These are phyloP conservation scores for Apolygus lucorum DNA, from an alignment of 1,140 invertebrate genomes.

Conservation along the genomic window DNA sequence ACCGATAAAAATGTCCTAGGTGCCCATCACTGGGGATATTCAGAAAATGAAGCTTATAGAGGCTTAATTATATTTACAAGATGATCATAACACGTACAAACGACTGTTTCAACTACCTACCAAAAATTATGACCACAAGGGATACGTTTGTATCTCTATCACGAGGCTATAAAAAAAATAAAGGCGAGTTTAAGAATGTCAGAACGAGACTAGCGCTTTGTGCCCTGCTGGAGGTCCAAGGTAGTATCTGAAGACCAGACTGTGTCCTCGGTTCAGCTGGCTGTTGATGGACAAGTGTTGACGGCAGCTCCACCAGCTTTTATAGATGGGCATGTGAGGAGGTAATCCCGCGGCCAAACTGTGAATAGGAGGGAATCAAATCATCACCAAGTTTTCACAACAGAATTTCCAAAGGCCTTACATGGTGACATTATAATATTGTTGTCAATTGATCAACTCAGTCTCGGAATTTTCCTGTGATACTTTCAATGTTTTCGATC, in stretches of 20 bases:
- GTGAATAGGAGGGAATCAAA: conserved; percentile 20
- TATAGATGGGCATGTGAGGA: conserved; percentile 70
- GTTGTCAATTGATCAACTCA: background rate
- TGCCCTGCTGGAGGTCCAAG: background rate
- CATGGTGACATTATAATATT: background rate
- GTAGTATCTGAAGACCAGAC: conserved; percentile 34
- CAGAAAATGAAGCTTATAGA: too few species aligned
- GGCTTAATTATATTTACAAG: too few species aligned
- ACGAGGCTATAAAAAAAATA: too few species aligned
- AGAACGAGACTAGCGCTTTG: background rate
- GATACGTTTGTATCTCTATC: too few species aligned
- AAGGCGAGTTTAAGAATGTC: too few species aligned
- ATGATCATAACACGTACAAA: too few species aligned
- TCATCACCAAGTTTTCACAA: background rate
- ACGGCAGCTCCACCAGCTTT: conserved; percentile 70
- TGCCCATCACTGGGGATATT: too few species aligned
- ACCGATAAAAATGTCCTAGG: too few species aligned
- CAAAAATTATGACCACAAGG: too few species aligned
- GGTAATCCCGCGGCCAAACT: conserved; percentile 54
- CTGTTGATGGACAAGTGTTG: conserved; percentile 57
- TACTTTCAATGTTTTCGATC: too few species aligned
- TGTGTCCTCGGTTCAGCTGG: conserved; percentile 65
- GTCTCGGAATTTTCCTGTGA: too few species aligned
- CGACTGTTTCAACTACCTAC: too few species aligned
- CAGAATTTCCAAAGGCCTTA: conserved; percentile 1